Base-by-base conservation (phyloP, 2,888 invertebrate genomes). In the Cantharis lateralis region DNA sequence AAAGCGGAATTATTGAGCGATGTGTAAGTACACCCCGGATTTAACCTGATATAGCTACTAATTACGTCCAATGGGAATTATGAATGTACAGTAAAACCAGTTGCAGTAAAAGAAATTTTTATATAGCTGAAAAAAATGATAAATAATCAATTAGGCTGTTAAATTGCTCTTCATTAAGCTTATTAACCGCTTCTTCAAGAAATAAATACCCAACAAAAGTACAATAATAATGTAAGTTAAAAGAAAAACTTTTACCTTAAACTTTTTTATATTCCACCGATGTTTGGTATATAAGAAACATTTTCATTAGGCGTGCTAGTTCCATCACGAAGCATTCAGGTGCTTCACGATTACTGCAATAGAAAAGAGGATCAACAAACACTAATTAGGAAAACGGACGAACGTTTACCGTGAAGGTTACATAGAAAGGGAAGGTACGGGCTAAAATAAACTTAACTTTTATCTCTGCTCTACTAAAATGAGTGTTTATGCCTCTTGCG, bases 271-370 rank as follows among this genome's bases (percentile, higher is more conserved):
- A 79, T 79, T 79, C 79, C 61, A 68, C 16, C 70, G 68, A 74
- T 71, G 73, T 79, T 74, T 72, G 48, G 48, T 48, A 48, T 48
- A 70, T 18, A 62, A 74, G 79, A 72, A 79, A 79, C 79, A 79
- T 79, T 79, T 79, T 79, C 79, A 79, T 79, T 79, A 79, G 79
- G 70, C 76, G 76, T 71, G 70, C 75, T 73, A 76, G 76, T 78
- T 78, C 73, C 78, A 48, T 68, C 16, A 66, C 75, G 72, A 68
- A 64, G 75, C 68, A 74, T 76, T 73, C 73, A 72, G 63, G 78
- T 76, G 76, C 75, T 76, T 76, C 76, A 73, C 75, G 78, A 78
- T 78, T 78, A 78, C 73, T 75, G 61, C 76, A 20, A 66, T 76
- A 72, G 78, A 78, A 78, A 78, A 78, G 78, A 78, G 78, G 78